Evolutionary conservation across 2,797 vertebrate species (phyloP).

Genomic region (Circus cinereus): DNA sequence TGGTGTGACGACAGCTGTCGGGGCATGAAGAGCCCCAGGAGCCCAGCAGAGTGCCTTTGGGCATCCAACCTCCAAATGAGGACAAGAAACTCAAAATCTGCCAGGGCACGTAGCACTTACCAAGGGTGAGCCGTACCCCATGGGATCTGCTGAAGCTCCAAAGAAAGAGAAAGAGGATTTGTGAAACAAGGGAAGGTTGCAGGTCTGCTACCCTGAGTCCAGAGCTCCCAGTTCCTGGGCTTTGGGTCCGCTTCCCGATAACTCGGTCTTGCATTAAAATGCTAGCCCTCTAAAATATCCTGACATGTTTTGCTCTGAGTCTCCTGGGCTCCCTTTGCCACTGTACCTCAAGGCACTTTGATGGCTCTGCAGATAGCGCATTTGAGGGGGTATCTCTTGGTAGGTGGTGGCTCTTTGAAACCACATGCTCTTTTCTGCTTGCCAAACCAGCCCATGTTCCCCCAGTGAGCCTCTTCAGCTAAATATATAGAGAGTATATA

Average conservation of each 20-base stretch:
- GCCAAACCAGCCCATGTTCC: neutral
- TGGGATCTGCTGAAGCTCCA: neutral
- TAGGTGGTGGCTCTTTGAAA: neutral
- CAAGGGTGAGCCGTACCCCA: neutral
- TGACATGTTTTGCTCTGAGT: neutral
- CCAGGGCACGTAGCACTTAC: neutral
- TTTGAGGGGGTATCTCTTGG: neutral
- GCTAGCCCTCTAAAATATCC: neutral
- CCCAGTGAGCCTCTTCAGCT: slow-evolving; percentile 15
- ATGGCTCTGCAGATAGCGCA: neutral
- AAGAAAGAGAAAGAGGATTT: neutral
- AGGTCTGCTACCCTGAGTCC: neutral
- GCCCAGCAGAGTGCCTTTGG: neutral
- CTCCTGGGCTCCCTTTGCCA: neutral
- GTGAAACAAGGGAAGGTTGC: neutral
- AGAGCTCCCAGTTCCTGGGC: neutral
- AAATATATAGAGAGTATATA: slow-evolving; percentile 16
- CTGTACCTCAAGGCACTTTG: neutral
- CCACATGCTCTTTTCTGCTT: neutral
- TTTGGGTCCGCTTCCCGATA: neutral
- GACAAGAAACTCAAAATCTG: neutral
- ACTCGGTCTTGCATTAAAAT: neutral
- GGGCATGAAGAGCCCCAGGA: neutral
- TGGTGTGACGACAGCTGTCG: neutral
- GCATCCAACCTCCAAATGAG: neutral